Conservation (phyloP, 2,113 vertebrate genomes). For the Lonchura striata region DNA sequence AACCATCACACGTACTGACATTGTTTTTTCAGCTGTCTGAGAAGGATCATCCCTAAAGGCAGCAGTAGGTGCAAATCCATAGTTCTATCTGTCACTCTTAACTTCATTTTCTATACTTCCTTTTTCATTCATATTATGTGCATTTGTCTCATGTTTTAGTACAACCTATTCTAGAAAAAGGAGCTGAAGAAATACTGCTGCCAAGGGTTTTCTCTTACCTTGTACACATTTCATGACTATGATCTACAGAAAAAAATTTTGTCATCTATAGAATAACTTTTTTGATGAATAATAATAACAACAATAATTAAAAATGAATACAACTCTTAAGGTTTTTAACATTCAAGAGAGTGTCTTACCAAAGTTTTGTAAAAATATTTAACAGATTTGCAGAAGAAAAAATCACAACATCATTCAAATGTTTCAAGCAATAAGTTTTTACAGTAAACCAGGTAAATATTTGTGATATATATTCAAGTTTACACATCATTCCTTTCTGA, state of each 20-base stretch:
- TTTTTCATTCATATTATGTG: background rate
- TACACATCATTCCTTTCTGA: background rate
- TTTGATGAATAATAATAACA: background rate
- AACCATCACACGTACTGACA: background rate
- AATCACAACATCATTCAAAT: background rate
- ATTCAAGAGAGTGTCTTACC: accelerated
- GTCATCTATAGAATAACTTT: background rate
- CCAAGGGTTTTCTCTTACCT: background rate
- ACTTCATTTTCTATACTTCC: background rate
- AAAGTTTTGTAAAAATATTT: background rate
- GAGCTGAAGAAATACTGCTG: background rate
- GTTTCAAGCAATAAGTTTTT: background rate
- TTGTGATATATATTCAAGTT: background rate
- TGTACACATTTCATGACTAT: background rate
- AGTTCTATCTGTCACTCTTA: background rate
- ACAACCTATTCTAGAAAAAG: background rate
- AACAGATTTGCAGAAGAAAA: background rate
- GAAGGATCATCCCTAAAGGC: background rate
- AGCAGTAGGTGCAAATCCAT: background rate
- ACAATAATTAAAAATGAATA: background rate
- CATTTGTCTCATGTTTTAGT: background rate
- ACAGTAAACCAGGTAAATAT: background rate
- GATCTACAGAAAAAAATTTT: background rate
- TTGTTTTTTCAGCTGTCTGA: background rate
- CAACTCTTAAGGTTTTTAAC: background rate